Evolutionary conservation across 1,140 invertebrate genomes (phyloP), one percentile per base, ranked within the genome.

Genomic region (Holotrichia oblita): DNA sequence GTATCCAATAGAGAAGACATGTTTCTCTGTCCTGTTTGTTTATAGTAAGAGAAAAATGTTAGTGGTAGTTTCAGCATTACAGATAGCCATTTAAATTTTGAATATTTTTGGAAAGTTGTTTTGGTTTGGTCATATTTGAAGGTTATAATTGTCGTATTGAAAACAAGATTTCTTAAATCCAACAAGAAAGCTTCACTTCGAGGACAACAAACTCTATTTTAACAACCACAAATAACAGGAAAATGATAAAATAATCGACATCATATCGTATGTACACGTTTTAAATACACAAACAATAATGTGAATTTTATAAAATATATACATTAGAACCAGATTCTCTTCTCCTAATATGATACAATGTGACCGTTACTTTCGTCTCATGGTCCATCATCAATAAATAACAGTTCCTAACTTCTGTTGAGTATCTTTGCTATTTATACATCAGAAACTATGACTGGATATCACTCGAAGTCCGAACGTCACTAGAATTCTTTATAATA

Each of bases 261-360:
- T 64, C 24, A 64, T 27, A 64, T 64, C 61, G 0, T 64, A 64
- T 64, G 17, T 64, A 64, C 61, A 64, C 9, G 17, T 27, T 64
- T 64, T 64, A 64, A 64, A 64, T 64, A 64, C 61, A 64, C 22
- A 64, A 64, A 64, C 17, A 14, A 64, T 64, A 64, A 64, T 48
- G 61, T 64, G 17, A 64, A 20, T 64, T 64, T 64, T 64, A 64
- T 22, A 64, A 64, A 64, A 64, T 64, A 64, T 64, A 10, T 64
- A 64, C 61, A 64, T 64, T 64, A 7, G 61, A 64, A 64, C 61
- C 61, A 64, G 6, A 22, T 24, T 64, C 6, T 64, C 17, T 22
- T 64, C 61, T 22, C n/a, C 17, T 64, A 61, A 12, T 61, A 22
- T 64, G 10, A 64, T 64, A 64, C 61, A 64, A 17, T 48, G n/a